Conservation (phyloP, 2,888 invertebrate species). For the Galerucella nymphaeae region DNA sequence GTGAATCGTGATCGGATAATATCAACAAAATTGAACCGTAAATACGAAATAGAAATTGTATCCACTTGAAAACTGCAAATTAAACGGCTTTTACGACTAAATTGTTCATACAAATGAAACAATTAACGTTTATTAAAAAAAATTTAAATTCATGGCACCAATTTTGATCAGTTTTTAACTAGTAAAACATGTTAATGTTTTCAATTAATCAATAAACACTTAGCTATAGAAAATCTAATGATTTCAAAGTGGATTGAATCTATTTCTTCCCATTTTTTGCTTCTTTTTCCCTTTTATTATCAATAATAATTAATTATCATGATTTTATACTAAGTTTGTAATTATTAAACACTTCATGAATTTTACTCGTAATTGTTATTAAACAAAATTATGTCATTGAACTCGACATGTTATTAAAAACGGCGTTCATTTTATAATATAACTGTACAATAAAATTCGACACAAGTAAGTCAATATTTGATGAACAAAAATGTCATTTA, state of each 20-base stretch:
- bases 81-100: neutral
- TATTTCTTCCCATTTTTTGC: too few species aligned
- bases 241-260: too few species aligned
- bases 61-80: constrained; percentile 12
- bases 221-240: too few species aligned
- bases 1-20: constrained; percentile 28
- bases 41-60: constrained; percentile 11
- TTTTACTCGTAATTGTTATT: too few species aligned
- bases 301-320: too few species aligned
- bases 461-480: neutral
- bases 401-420: too few species aligned
- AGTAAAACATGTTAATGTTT: neutral
- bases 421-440: too few species aligned
- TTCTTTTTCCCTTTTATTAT: too few species aligned
- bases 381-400: too few species aligned
- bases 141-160: neutral
- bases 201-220: neutral
- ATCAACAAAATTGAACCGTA: constrained; percentile 16
- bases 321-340: too few species aligned
- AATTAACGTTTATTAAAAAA: constrained; percentile 8
- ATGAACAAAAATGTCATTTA: neutral
- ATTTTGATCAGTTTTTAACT: neutral
- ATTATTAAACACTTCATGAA: too few species aligned
- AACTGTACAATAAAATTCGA: too few species aligned
- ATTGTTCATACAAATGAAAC: neutral